Evolutionary conservation across 2,888 invertebrate species (phyloP).

Genomic region (Nomada goodeniana): DNA sequence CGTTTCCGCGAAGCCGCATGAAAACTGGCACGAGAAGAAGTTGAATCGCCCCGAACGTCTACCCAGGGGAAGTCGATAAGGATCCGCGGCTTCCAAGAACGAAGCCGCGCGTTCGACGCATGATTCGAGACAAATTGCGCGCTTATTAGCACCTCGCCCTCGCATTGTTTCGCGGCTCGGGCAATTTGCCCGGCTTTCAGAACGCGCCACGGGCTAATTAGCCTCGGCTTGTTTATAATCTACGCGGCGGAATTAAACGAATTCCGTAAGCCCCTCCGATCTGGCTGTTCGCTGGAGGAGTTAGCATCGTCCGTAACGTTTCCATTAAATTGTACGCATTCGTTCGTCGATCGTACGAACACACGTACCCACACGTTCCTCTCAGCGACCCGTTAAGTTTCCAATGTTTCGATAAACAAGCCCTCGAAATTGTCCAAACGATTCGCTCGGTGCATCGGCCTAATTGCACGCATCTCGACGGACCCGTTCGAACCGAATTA

Average conservation of each 20-base stretch:
- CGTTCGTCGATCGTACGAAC: too few relatives aligned
- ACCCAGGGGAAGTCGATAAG: conserved; percentile 28
- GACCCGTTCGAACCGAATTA: too few relatives aligned
- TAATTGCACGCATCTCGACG: too few relatives aligned
- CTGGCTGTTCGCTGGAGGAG: conserved; percentile 34
- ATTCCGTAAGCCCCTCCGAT: conserved; percentile 24
- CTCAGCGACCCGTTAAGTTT: too few relatives aligned
- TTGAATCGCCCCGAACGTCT: background rate
- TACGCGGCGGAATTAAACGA: conserved; percentile 30
- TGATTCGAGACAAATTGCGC: conserved; percentile 29
- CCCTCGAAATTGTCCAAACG: too few relatives aligned
- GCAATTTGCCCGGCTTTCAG: conserved; percentile 46
- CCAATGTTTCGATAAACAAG: too few relatives aligned
- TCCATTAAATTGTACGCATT: background rate
- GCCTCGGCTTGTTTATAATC: conserved; percentile 23
- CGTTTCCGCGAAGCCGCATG: conserved; percentile 40
- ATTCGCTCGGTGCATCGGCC: too few relatives aligned
- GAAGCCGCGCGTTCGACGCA: conserved; percentile 9
- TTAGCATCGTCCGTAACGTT: conserved; percentile 10
- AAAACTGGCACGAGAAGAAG: conserved; percentile 19
- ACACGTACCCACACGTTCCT: too few relatives aligned
- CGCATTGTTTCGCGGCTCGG: conserved; percentile 26
- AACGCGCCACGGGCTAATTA: conserved; percentile 32
- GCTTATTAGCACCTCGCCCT: conserved; percentile 39
- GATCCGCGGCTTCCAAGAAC: conserved; percentile 29